phyloP scores from a whole-genome alignment of 2,113 vertebrate genomes.

The Clarias gariepinus region DNA sequence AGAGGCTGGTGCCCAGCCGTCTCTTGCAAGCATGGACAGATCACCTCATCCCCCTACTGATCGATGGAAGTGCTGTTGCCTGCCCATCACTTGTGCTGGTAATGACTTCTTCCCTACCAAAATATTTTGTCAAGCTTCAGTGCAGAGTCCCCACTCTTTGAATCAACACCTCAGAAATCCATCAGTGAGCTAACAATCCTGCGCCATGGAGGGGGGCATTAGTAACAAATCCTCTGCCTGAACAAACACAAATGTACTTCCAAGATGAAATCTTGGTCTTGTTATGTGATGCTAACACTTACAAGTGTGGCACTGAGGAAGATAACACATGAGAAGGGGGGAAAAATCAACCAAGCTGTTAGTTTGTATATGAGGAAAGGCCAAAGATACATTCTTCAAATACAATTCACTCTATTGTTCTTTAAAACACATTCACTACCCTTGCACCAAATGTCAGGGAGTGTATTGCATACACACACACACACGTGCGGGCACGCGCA shows the following conservation, averaged over 20 bases:
- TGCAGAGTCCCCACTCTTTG: conserved; percentile 76
- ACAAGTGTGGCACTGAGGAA: conserved; percentile 16
- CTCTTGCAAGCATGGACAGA: conserved; percentile 50
- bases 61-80: conserved; percentile 55
- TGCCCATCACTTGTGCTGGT: conserved; percentile 57
- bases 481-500: neutral
- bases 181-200: conserved; percentile 79
- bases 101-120: conserved; percentile 82
- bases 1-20: conserved; percentile 50
- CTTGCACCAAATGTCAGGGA: conserved; percentile 35
- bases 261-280: conserved; percentile 33
- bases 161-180: conserved; percentile 81
- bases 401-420: conserved; percentile 49
- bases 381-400: conserved; percentile 41
- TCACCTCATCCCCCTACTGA: conserved; percentile 74
- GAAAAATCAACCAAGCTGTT: conserved; percentile 60
- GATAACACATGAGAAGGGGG: conserved; percentile 25
- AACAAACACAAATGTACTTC: conserved; percentile 38
- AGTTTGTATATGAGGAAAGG: conserved; percentile 69
- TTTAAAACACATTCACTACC: conserved; percentile 41
- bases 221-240: conserved; percentile 51
- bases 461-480: conserved; percentile 32
- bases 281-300: conserved; percentile 36
- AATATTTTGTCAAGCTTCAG: conserved; percentile 86
- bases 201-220: conserved; percentile 46